Percentiles rank a stretch among this genome's conserved stretches.
Evolutionary conservation across 2,888 invertebrate species (phyloP).

Genomic region (Cylindroiulus punctatus): DNA sequence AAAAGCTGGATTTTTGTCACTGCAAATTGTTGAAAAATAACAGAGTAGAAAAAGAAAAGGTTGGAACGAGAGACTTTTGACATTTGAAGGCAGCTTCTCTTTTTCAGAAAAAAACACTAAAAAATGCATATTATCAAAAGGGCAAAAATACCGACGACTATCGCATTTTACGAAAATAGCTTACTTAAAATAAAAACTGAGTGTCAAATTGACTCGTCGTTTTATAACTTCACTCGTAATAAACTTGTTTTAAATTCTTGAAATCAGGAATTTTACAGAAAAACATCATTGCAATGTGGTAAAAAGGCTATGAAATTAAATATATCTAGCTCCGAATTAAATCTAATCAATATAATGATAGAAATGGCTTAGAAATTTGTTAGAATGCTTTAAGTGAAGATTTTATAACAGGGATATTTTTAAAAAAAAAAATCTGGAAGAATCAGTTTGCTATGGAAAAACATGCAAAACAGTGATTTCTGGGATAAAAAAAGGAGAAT

Average conservation of each 20-base stretch:
- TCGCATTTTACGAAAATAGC: slow-evolving; percentile 37
- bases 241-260: background rate
- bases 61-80: slow-evolving; percentile 39
- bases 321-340: too few relatives aligned
- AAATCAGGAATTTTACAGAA: background rate
- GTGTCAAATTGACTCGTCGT: background rate
- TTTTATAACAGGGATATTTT: too few relatives aligned
- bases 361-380: too few relatives aligned
- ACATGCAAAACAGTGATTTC: background rate
- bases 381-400: too few relatives aligned
- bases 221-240: slow-evolving; percentile 8
- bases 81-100: slow-evolving; percentile 43
- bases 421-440: background rate
- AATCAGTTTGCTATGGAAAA: background rate
- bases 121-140: slow-evolving; percentile 21
- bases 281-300: too few relatives aligned
- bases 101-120: background rate
- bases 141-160: slow-evolving; percentile 30
- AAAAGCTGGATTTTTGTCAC: slow-evolving; percentile 32
- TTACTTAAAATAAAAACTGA: background rate
- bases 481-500: background rate
- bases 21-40: slow-evolving; percentile 32
- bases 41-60: slow-evolving; percentile 14
- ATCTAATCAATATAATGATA: too few relatives aligned
- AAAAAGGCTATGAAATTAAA: too few relatives aligned